phyloP scores from a whole-genome alignment of 1,140 invertebrate genomes.

The Leptopilina boulardi region DNA sequence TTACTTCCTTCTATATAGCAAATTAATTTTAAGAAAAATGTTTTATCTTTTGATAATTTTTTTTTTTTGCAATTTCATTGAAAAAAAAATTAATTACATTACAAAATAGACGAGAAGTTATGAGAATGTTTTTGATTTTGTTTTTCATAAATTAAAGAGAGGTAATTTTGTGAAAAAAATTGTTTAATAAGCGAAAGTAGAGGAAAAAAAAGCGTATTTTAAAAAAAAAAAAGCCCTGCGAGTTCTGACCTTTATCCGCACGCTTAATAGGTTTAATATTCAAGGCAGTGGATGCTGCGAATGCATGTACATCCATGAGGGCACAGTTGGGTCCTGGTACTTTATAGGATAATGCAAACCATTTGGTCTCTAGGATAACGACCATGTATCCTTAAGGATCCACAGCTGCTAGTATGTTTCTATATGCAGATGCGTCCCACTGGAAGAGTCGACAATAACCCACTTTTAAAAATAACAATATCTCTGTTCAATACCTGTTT shows the following conservation, averaged over 20 bases:
- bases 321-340: conserved; percentile 43
- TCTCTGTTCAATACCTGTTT: neutral
- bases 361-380: conserved; percentile 51
- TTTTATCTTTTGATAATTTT: no score
- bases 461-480: neutral
- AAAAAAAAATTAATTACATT: neutral
- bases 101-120: neutral
- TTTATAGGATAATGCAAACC: conserved; percentile 50
- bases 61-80: no score
- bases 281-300: conserved; percentile 28
- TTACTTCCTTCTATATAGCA: no score
- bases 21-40: no score
- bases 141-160: neutral
- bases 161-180: conserved; percentile 1
- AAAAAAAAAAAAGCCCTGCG: neutral
- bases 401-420: conserved; percentile 34
- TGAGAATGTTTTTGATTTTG: neutral
- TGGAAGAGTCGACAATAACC: conserved; percentile 22
- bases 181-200: conserved; percentile 6
- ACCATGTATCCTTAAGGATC: conserved; percentile 42
- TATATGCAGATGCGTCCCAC: conserved; percentile 41
- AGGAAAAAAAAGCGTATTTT: neutral
- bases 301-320: conserved; percentile 24
- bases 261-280: conserved; percentile 30
- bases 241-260: neutral